phyloP scores from a whole-genome alignment of 2,888 invertebrate genomes.

The Vesta saturnalis region DNA sequence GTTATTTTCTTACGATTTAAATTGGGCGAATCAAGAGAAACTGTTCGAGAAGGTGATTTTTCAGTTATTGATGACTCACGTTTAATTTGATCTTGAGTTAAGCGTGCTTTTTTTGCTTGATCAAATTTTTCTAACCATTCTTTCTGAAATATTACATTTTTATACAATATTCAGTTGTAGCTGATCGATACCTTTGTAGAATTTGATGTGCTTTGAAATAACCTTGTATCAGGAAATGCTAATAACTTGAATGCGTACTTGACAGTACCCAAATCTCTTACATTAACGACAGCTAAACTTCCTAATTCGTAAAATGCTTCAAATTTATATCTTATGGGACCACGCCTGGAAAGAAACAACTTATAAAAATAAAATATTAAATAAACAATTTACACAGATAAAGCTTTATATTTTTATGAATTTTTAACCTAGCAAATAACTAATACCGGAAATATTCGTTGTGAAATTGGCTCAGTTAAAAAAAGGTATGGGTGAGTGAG shows the following conservation, averaged over 20 bases:
- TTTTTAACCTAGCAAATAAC: too few species aligned
- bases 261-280: slow-evolving; percentile 87
- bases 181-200: slow-evolving; percentile 63
- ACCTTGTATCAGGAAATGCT: slow-evolving; percentile 92
- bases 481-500: too few species aligned
- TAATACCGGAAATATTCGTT: too few species aligned
- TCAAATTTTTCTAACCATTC: slow-evolving; percentile 96
- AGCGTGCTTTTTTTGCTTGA: slow-evolving; percentile 84
- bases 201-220: slow-evolving; percentile 89
- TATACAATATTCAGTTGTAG: slow-evolving; percentile 26
- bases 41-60: slow-evolving; percentile 62
- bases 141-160: slow-evolving; percentile 66
- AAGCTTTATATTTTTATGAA: too few species aligned
- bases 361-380: too few species aligned
- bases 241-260: slow-evolving; percentile 94
- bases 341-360: slow-evolving; percentile 63
- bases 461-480: too few species aligned
- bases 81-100: slow-evolving; percentile 69
- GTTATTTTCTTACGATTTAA: slow-evolving; percentile 57
- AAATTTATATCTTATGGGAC: slow-evolving; percentile 84
- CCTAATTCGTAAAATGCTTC: slow-evolving; percentile 87
- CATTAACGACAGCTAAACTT: slow-evolving; percentile 93
- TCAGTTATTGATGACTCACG: slow-evolving; percentile 56
- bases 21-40: slow-evolving; percentile 62
- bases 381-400: too few species aligned